Base-by-base conservation (phyloP, 1,140 invertebrate genomes). In the Meloidogyne floridensis region DNA sequence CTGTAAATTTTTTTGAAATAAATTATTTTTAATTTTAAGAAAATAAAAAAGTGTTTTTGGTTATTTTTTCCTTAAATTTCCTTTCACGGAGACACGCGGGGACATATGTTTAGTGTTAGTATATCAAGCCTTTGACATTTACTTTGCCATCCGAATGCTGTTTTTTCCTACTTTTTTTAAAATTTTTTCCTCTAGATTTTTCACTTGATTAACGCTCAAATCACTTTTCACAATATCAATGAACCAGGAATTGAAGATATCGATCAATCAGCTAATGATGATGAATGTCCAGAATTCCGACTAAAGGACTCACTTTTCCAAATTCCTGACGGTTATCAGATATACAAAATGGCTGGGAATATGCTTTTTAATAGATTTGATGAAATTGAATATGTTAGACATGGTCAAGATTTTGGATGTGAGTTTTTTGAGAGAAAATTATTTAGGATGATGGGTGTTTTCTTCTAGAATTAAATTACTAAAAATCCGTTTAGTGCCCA, bases 121-220 rank as follows among this genome's bases (percentile, higher is more conserved):
- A 32, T 32, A 32, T 32, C 32, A 32, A 32, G 32, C 32, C 32
- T 32, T 32, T 32, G 32, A 32, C 32, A 32, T 32, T 32, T 32
- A 32, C 32, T 32, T 32, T 32, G 32, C 32, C 32, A 32, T 32
- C 32, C 32, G 32, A 32, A 32, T 32, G 32, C 32, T 32, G 32
- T 32, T 32, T 32, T 32, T 32, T 32, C 32, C 32, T 32, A 32
- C 32, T 32, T 72, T 32, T 10, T 1, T 13, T 10, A 53, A 9
- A 54, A 32, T 10, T 47, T 72, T 79, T n/a, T 32, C 32, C 42
- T 80, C 4, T 71, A 74, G 80, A 20, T 80, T 42, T 80, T 80
- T 59, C 80, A 80, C 42, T n/a, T 80, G 42, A 80, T 80, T 71
- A 80, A 80, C 56, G 81, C 81, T n/a, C 81, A 82, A 80, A 79